phyloP scores from a whole-genome alignment of 2,113 vertebrate genomes.

The Python bivittatus region DNA sequence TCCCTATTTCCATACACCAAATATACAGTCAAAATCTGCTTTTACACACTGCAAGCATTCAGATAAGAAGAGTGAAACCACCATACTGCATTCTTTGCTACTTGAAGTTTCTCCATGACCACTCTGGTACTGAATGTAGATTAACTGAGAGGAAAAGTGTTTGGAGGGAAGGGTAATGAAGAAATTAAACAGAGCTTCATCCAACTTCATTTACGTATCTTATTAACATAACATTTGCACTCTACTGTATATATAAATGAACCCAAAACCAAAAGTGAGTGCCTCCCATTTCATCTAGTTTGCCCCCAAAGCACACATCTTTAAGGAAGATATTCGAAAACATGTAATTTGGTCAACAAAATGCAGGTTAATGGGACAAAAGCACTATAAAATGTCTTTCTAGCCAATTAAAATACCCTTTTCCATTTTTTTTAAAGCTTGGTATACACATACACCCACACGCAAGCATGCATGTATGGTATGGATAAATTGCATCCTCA shows the following conservation, averaged over 20 bases:
- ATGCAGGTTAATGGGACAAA: constrained; percentile 53
- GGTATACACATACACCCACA: constrained; percentile 26
- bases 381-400: constrained; percentile 29
- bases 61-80: background rate
- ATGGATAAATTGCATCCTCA: constrained; percentile 1
- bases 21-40: background rate
- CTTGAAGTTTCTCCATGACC: background rate
- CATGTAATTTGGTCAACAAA: constrained; percentile 48
- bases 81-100: too few species aligned
- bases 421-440: constrained; percentile 23
- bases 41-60: background rate
- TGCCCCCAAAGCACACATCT: constrained; percentile 6
- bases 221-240: background rate
- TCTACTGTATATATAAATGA: background rate
- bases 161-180: background rate
- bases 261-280: background rate
- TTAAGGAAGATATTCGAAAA: constrained; percentile 36
- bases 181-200: background rate
- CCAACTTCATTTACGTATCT: background rate
- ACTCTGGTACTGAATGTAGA: background rate
- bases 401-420: constrained; percentile 14
- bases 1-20: background rate
- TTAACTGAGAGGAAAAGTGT: background rate
- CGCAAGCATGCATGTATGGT: background rate
- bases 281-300: background rate